Evolutionary conservation across 2,888 invertebrate species (phyloP).

Genomic region (Tachina lurida): DNA sequence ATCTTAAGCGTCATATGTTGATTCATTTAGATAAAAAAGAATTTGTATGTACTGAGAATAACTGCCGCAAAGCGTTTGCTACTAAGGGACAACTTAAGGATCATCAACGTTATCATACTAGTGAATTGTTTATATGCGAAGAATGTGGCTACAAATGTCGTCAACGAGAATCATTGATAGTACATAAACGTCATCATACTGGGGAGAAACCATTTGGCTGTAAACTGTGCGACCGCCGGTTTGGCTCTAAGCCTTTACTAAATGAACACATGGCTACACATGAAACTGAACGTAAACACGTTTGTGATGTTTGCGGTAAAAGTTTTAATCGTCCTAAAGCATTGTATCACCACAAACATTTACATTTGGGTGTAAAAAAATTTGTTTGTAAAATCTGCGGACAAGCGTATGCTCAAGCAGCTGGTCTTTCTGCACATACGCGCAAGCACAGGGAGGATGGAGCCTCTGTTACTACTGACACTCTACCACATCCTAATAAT

Average conservation of each 20-base stretch:
- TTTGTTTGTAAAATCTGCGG: conserved; percentile 77
- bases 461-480: neutral
- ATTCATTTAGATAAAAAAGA: conserved; percentile 61
- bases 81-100: conserved; percentile 75
- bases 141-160: conserved; percentile 72
- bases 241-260: conserved; percentile 70
- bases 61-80: conserved; percentile 78
- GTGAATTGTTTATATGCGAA: conserved; percentile 73
- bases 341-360: conserved; percentile 76
- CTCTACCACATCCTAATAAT: conserved; percentile 14
- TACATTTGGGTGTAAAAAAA: conserved; percentile 75
- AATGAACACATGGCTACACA: conserved; percentile 73
- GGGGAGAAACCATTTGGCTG: conserved; percentile 78
- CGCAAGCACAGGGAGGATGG: conserved; percentile 68
- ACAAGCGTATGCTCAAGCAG: conserved; percentile 76
- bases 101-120: conserved; percentile 68
- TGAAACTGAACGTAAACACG: conserved; percentile 73
- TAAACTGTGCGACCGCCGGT: conserved; percentile 69
- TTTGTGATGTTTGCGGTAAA: conserved; percentile 76
- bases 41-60: conserved; percentile 75
- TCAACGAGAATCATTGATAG: conserved; percentile 76
- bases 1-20: conserved; percentile 53
- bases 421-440: conserved; percentile 77
- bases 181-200: conserved; percentile 78
- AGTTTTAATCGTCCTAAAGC: conserved; percentile 76